Conservation (phyloP, 2,113 vertebrate genomes). For the Colinus virginianus region DNA sequence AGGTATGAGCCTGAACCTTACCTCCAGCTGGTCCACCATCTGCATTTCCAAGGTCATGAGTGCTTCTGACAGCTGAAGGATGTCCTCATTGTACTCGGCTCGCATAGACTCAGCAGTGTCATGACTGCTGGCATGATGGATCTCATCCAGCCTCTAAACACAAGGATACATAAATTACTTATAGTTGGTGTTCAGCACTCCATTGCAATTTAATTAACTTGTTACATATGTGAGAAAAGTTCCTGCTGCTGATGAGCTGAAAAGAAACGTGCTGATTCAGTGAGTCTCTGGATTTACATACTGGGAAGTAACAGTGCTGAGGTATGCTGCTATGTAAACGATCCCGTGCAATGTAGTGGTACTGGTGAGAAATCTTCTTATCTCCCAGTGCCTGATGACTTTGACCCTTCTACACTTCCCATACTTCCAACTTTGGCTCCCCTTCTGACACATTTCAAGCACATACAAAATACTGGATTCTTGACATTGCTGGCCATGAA, state of each 20-base stretch:
- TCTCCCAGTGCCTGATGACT: background rate
- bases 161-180: slow-evolving; percentile 22
- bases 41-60: slow-evolving; percentile 86
- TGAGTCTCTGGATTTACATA: slow-evolving; percentile 38
- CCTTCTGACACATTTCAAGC: background rate
- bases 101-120: slow-evolving; percentile 55
- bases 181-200: slow-evolving; percentile 22
- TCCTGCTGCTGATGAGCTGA: slow-evolving; percentile 55
- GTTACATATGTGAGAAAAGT: slow-evolving; percentile 52
- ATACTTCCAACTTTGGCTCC: background rate
- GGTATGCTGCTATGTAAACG: background rate
- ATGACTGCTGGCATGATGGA: slow-evolving; percentile 67
- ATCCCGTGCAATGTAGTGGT: background rate
- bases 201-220: slow-evolving; percentile 57
- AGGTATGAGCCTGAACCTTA: slow-evolving; percentile 48
- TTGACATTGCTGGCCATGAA: background rate
- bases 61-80: slow-evolving; percentile 72
- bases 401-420: background rate
- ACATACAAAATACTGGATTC: background rate
- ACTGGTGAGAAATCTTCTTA: background rate
- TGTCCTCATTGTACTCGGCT: slow-evolving; percentile 59
- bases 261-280: slow-evolving; percentile 63
- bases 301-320: slow-evolving; percentile 19
- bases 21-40: slow-evolving; percentile 86
- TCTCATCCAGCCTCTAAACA: slow-evolving; percentile 74